A percentile compares a stretch with the other conserved stretches of the same genome.
Evolutionary conservation across 2,888 invertebrate species (phyloP).

Genomic region (Ypsolopha sequella): DNA sequence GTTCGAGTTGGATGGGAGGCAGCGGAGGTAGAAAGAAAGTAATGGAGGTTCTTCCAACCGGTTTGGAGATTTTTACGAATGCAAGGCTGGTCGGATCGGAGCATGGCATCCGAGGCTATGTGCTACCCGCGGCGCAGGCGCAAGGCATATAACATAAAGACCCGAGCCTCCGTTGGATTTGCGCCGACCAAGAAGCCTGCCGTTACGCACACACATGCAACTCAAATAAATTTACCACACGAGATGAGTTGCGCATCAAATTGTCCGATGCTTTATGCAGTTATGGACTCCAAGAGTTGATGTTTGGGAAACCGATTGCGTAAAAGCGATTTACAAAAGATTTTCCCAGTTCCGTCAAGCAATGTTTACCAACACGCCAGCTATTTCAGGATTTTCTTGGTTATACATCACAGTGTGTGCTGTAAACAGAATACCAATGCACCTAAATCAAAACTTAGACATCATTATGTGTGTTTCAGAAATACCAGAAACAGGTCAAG

Average conservation of each 20-base stretch:
- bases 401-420: too few relatives aligned
- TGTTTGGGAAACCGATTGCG: too few relatives aligned
- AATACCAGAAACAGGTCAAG: too few relatives aligned
- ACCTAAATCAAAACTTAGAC: too few relatives aligned
- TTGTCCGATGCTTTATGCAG: not conserved
- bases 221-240: constrained; percentile 17
- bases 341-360: too few relatives aligned
- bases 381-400: too few relatives aligned
- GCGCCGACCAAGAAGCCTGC: constrained; percentile 30
- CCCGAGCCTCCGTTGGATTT: constrained; percentile 43
- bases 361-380: too few relatives aligned
- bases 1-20: constrained; percentile 69
- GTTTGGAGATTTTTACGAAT: constrained; percentile 70
- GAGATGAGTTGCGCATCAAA: not conserved
- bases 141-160: constrained; percentile 48
- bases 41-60: constrained; percentile 69
- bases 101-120: constrained; percentile 31
- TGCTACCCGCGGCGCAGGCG: constrained; percentile 40
- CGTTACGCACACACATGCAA: constrained; percentile 34
- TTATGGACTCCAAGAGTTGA: too few relatives aligned
- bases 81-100: constrained; percentile 58
- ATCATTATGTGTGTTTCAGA: too few relatives aligned
- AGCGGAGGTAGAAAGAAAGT: constrained; percentile 69
- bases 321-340: too few relatives aligned
- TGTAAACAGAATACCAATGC: too few relatives aligned